These are phyloP conservation scores for Seira ritae DNA, from an alignment of 2,888 invertebrate genomes.

Conservation along the genomic window DNA sequence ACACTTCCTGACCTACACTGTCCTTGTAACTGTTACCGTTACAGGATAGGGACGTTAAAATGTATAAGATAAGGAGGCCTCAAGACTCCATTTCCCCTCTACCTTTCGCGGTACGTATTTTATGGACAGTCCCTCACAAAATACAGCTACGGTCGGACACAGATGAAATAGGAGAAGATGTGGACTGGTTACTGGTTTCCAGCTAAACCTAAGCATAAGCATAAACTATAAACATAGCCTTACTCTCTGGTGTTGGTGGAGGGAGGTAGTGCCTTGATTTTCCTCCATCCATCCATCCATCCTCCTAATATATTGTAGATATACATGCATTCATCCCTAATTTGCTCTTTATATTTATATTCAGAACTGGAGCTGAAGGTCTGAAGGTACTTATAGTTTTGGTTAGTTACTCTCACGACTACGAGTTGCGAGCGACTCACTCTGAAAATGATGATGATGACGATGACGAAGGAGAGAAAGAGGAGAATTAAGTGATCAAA, in stretches of 20 bases:
- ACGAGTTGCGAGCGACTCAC: no score
- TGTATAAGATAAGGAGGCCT: no score
- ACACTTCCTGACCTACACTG: no score
- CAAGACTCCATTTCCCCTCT: no score
- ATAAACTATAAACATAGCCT: no score
- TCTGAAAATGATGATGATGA: constrained; percentile 10
- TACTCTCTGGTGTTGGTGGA: not conserved
- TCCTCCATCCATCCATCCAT: not conserved
- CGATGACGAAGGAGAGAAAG: constrained; percentile 26
- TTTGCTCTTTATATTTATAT: no score
- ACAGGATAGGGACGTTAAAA: no score
- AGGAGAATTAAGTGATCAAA: constrained; percentile 60
- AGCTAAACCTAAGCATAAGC: not conserved
- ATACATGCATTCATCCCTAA: no score
- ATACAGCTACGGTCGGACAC: not conserved
- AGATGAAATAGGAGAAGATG: not conserved
- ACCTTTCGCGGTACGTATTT: no score
- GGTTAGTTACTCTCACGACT: constrained; percentile 42
- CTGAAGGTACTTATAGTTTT: not conserved
- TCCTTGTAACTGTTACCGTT: no score
- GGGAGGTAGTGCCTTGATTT: not conserved
- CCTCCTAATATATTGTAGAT: not conserved
- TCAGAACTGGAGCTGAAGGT: not conserved
- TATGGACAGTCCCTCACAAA: no score
- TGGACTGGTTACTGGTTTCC: not conserved